A percentile compares a stretch with the other conserved stretches of the same genome.
Evolutionary conservation across 2,888 invertebrate genomes (phyloP).

Genomic region (Gasteruption jaculator): DNA sequence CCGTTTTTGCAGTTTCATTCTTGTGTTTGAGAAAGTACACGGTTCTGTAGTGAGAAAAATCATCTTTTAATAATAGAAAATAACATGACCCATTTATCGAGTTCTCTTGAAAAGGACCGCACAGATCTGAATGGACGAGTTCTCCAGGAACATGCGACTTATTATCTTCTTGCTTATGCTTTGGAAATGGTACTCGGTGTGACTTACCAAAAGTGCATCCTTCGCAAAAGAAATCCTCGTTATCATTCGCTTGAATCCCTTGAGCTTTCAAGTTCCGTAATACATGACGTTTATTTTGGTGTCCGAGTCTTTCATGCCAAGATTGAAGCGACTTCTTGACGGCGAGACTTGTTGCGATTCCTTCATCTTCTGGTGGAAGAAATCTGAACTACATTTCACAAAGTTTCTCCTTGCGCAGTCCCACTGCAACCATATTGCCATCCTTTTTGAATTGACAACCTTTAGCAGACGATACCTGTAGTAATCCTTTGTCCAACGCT

Average conservation of each 20-base stretch:
- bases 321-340: constrained; percentile 5
- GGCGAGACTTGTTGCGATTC: constrained; percentile 10
- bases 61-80: constrained; percentile 22
- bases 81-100: constrained; percentile 18
- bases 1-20: constrained; percentile 12
- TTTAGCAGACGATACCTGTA: constrained; percentile 16
- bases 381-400: constrained; percentile 18
- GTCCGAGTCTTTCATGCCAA: constrained; percentile 21
- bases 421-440: constrained; percentile 17
- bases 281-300: constrained; percentile 18
- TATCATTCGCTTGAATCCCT: constrained; percentile 10
- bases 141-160: constrained; percentile 14
- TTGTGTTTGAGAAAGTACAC: constrained; percentile 21
- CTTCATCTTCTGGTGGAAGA: neutral
- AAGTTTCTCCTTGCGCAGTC: constrained; percentile 17
- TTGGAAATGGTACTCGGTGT: constrained; percentile 18
- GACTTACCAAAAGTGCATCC: constrained; percentile 18
- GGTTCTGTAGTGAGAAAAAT: constrained; percentile 16
- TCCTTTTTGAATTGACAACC: constrained; percentile 12
- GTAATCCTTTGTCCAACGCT: constrained; percentile 20
- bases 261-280: constrained; percentile 15
- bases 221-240: constrained; percentile 18
- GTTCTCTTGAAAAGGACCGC: constrained; percentile 16
- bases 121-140: constrained; percentile 18
- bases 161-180: constrained; percentile 10